Base-by-base conservation (phyloP, 2,113 vertebrate genomes). In the Amia ocellicauda region DNA sequence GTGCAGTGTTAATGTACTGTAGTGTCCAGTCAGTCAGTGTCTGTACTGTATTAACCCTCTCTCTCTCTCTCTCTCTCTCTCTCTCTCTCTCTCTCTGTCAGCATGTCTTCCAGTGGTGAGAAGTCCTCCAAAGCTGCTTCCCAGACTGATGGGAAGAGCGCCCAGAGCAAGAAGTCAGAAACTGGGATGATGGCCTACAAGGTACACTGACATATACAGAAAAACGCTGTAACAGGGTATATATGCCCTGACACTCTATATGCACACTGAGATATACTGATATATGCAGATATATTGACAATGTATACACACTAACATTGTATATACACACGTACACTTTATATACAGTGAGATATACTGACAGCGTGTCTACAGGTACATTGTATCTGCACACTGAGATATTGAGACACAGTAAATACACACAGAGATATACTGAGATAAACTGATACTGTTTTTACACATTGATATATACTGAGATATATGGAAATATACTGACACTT, bases 21-120 rank as follows among this genome's bases (percentile, higher is more conserved):
- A n/a, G n/a, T n/a, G n/a, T n/a, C n/a, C n/a, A n/a, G n/a, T 61
- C 17, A 27, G 23, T 14, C 13, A 63, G 8, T 14, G 3, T 45
- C 26, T 41, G 31, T 22, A 63, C 14, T 52, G 29, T n/a, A n/a
- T n/a, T n/a, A n/a, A 2, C 24, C 17, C n/a, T n/a, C 20, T 22
- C 45, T 41, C 43, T 64, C 23, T 45, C 27, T n/a, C 23, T 11
- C 14, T 62, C 50, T 58, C 8, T 60, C 54, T 69, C 53, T 29
- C n/a, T 55, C 5, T 42, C 22, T 29, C 60, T 10, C 20, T 63
- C 9, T 40, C 57, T 13, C 71, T 85, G 82, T 77, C 63, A 66
- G 63, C 66, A 89, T 86, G 86, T 88, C 84, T 70, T 74, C 86
- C 77, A 86, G 74, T 74, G 82, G 83, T 82, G 85, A 87, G 41